These are phyloP conservation scores for Brachypteracias leptosomus DNA, from an alignment of 2,113 vertebrate genomes.

Conservation along the genomic window DNA sequence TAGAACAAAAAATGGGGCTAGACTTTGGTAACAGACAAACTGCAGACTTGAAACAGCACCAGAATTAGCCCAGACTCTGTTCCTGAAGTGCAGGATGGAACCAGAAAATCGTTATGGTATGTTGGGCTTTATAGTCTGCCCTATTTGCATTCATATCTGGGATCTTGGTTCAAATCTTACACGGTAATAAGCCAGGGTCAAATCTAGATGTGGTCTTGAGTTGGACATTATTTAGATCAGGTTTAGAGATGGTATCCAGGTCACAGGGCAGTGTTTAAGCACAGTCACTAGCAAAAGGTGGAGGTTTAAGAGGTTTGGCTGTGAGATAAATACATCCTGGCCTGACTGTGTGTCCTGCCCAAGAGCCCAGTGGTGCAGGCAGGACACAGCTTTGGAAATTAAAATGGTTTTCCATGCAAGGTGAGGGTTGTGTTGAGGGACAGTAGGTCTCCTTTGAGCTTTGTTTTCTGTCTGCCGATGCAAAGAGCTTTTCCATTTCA, in stretches of 20 bases:
- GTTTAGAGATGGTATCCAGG: neutral
- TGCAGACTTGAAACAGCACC: neutral
- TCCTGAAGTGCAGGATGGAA: neutral
- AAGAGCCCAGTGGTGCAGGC: neutral
- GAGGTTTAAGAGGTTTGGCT: neutral
- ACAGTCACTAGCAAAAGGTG: too few relatives aligned
- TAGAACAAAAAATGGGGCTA: neutral
- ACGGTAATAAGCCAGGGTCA: neutral
- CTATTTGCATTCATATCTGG: neutral
- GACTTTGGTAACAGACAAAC: neutral
- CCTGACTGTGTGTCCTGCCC: neutral
- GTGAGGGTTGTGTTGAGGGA: rapidly evolving
- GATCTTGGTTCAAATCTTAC: neutral
- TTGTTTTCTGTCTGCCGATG: neutral
- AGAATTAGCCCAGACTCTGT: neutral
- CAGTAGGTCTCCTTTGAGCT: neutral
- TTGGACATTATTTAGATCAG: neutral
- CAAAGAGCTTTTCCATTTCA: neutral
- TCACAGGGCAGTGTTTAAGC: neutral
- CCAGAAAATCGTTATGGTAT: neutral
- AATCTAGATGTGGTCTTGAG: neutral
- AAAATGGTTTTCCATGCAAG: neutral
- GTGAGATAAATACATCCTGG: neutral
- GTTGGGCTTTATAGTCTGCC: neutral
- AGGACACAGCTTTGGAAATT: neutral